A percentile compares a stretch with the other conserved stretches of the same genome.
phyloP scores from a whole-genome alignment of 2,888 invertebrate genomes.

The Lypha dubia region DNA sequence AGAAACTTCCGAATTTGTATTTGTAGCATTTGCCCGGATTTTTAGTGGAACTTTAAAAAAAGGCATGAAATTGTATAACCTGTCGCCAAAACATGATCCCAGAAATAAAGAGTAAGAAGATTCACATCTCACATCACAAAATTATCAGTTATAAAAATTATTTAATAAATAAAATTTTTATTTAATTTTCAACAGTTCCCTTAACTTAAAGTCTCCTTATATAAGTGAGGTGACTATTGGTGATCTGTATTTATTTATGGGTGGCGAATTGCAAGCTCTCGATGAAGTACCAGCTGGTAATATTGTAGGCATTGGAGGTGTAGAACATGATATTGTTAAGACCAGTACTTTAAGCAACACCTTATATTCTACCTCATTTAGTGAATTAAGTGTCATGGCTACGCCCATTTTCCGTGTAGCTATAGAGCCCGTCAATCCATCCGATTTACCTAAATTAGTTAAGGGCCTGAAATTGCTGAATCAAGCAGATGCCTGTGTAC shows the following conservation, averaged over 20 bases:
- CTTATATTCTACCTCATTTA: conserved; percentile 93
- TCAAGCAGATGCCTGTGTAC: conserved; percentile 95
- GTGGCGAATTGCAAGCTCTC: conserved; percentile 92
- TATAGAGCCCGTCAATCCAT: conserved; percentile 92
- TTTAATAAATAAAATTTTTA: neutral
- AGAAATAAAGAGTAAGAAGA: conserved; percentile 82
- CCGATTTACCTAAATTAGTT: conserved; percentile 89
- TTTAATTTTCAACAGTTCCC: conserved; percentile 30
- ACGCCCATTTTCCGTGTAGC: conserved; percentile 97
- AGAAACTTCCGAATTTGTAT: conserved; percentile 85
- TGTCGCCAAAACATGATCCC: conserved; percentile 95
- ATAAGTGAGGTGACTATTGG: conserved; percentile 85
- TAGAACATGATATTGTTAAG: conserved; percentile 93
- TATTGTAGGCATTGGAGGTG: conserved; percentile 93
- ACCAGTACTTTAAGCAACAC: conserved; percentile 94
- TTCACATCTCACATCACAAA: too few species aligned
- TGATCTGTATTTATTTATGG: conserved; percentile 95
- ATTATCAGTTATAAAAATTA: neutral
- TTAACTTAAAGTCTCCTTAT: conserved; percentile 79
- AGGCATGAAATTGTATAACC: conserved; percentile 91
- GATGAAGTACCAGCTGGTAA: conserved; percentile 94
- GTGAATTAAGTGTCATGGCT: conserved; percentile 89
- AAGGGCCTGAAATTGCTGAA: conserved; percentile 93
- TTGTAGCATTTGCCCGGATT: conserved; percentile 96
- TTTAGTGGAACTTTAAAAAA: conserved; percentile 93